These are phyloP conservation scores for Neuroterus valhalla DNA, from an alignment of 1,140 invertebrate species.

Conservation along the genomic window DNA sequence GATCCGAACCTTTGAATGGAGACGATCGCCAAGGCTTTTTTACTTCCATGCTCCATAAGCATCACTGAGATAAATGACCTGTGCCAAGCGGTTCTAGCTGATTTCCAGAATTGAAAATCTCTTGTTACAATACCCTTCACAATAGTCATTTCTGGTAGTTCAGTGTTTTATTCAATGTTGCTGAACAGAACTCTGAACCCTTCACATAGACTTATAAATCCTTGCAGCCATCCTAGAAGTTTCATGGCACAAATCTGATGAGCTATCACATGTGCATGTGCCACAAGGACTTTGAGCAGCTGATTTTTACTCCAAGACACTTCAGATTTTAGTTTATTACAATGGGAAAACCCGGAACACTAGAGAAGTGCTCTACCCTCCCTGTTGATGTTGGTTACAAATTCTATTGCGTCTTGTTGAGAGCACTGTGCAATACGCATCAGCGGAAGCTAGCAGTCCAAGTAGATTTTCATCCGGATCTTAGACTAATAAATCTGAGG, in stretches of 20 bases:
- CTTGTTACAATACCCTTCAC: slow-evolving; percentile 84
- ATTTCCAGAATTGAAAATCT: slow-evolving; percentile 96
- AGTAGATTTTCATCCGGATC: slow-evolving; percentile 77
- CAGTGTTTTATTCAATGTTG: slow-evolving; percentile 79
- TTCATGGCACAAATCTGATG: slow-evolving; percentile 95
- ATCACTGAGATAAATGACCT: slow-evolving; percentile 94
- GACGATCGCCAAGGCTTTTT: slow-evolving; percentile 89
- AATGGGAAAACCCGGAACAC: slow-evolving; percentile 86
- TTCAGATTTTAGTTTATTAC: slow-evolving; percentile 84
- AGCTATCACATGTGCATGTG: slow-evolving; percentile 92
- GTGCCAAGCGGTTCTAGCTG: slow-evolving; percentile 93
- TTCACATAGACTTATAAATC: slow-evolving; percentile 86
- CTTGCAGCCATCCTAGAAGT: slow-evolving; percentile 91
- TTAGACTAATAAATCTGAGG: slow-evolving; percentile 81
- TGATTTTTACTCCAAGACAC: slow-evolving; percentile 87
- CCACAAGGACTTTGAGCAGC: slow-evolving; percentile 90
- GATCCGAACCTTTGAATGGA: slow-evolving; percentile 90
- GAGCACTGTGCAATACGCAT: slow-evolving; percentile 91
- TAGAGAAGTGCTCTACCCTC: slow-evolving; percentile 93
- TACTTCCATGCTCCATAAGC: slow-evolving; percentile 94
- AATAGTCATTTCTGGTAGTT: slow-evolving; percentile 75
- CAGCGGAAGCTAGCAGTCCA: slow-evolving; percentile 76
- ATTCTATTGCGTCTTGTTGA: slow-evolving; percentile 94
- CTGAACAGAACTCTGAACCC: slow-evolving; percentile 85
- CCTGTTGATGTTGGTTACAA: slow-evolving; percentile 94